Base-by-base conservation (phyloP, 1,140 invertebrate genomes). In the Drosophila persimilis region DNA sequence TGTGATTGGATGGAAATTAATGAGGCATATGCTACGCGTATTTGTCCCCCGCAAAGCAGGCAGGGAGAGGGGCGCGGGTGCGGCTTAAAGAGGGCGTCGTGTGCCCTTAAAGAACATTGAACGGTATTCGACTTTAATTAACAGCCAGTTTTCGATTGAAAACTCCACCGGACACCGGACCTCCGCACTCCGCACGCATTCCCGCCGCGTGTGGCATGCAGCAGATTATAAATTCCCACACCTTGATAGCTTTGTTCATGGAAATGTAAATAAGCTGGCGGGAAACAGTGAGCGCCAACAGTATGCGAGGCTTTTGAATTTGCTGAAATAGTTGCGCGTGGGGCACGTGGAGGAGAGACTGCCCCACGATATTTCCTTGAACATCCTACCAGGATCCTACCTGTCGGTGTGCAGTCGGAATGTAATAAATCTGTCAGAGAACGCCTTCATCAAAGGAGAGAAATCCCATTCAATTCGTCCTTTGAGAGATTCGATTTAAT, bases 1-100 rank as follows among this genome's bases (percentile, higher is more conserved):
- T 69, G 26, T 70, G 64, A 70, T 70, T 70, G 64, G 24, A 69
- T 39, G 35, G 69, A 70, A 70, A 70, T 69, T 57, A 70, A 69
- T 70, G 66, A 65, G 64, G 45, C 64, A 70, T 70, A 35, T 54
- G 35, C 35, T 39, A 39, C 9, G 11, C 5, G 11, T 8, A 24
- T 24, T 17, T 54, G 7, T n/a, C 9, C 44, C 9, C 4, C 41
- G 41, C 17, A 50, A 15, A 64, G 5, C 11, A 13, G 11, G 11
- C 35, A 13, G 11, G 31, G 15, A 13, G 22, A 6, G 4, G 31
- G 13, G 57, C 26, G 26, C 0, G 15, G 29, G 24, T 22, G 3
- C 35, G 35, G 35, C 9, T 35, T 35, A 35, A 35, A 35, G 8
- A 35, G 9, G 2, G 8, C 9, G 31, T 35, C 9, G 31, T 35